phyloP scores from a whole-genome alignment of 37 sponge, comb jelly and placozoan genomes.

The Eunapius fragilis region DNA sequence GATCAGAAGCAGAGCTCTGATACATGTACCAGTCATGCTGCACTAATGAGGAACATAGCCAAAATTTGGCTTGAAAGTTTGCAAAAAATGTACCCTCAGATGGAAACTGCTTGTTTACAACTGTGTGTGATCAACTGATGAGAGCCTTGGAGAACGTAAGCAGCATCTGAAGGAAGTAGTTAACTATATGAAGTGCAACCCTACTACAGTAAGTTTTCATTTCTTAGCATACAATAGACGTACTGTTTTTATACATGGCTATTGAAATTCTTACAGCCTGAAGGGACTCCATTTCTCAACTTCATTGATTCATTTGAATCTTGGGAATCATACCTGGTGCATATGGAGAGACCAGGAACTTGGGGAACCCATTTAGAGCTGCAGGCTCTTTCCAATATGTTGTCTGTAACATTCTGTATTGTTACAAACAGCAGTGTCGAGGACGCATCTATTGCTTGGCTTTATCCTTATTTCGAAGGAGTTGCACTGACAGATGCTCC shows the following conservation, averaged over 20 bases:
- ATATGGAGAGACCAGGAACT: background rate
- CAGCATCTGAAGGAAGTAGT: background rate
- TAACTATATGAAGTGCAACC: background rate
- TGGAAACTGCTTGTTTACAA: background rate
- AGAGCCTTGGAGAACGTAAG: background rate
- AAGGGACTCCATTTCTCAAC: background rate
- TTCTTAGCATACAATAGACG: no score
- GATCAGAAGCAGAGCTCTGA: background rate
- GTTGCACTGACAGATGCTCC: no score
- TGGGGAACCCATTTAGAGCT: background rate
- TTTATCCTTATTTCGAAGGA: no score
- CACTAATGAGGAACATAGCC: background rate
- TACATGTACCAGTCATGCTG: background rate
- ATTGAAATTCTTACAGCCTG: background rate
- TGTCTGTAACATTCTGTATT: no score
- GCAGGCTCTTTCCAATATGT: no score
- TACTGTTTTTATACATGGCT: background rate
- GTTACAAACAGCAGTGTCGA: no score
- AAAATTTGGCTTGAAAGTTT: background rate
- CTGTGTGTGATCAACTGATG: background rate
- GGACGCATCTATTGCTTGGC: no score
- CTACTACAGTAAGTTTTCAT: background rate
- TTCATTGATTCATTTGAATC: background rate
- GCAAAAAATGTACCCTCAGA: background rate
- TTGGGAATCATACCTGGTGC: background rate